phyloP scores from a whole-genome alignment of 1,140 invertebrate species.

The Saxidomus purpurata region DNA sequence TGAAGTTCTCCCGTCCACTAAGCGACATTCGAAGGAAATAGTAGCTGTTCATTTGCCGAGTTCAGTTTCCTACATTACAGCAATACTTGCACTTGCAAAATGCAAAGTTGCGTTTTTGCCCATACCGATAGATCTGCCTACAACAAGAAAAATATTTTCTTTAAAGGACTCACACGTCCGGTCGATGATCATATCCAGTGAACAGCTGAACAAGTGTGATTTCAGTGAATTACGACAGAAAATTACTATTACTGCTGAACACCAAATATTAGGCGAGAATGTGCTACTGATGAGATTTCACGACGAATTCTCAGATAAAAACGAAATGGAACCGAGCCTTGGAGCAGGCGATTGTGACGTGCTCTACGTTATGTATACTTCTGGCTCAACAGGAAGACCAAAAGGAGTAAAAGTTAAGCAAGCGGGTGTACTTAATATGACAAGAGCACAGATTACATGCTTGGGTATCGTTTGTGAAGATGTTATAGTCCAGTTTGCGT shows the following conservation, averaged over 20 bases:
- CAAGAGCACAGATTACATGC: conserved; percentile 67
- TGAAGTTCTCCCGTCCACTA: neutral
- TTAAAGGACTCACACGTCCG: conserved; percentile 67
- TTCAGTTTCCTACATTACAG: conserved; percentile 72
- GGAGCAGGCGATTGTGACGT: conserved; percentile 45
- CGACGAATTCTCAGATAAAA: conserved; percentile 3
- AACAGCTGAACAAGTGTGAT: conserved; percentile 25
- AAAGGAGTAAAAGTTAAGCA: conserved; percentile 75
- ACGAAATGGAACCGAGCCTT: neutral
- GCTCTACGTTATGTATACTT: conserved; percentile 77
- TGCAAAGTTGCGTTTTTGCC: conserved; percentile 69
- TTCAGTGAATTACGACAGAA: conserved; percentile 39
- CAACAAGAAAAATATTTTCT: conserved; percentile 69
- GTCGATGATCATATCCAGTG: conserved; percentile 65
- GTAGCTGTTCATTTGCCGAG: conserved; percentile 74
- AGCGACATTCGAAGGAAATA: neutral
- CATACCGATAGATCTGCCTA: conserved; percentile 71
- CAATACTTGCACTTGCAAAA: conserved; percentile 65
- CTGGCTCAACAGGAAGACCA: conserved; percentile 76
- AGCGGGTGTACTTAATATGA: conserved; percentile 70
- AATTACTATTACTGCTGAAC: conserved; percentile 9
- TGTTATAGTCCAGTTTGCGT: conserved; percentile 75
- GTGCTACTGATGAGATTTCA: conserved; percentile 53
- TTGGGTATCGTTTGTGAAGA: conserved; percentile 70
- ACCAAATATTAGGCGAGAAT: conserved; percentile 9